Conservation (phyloP, 2,888 invertebrate species). For the Thelaira solivaga region DNA sequence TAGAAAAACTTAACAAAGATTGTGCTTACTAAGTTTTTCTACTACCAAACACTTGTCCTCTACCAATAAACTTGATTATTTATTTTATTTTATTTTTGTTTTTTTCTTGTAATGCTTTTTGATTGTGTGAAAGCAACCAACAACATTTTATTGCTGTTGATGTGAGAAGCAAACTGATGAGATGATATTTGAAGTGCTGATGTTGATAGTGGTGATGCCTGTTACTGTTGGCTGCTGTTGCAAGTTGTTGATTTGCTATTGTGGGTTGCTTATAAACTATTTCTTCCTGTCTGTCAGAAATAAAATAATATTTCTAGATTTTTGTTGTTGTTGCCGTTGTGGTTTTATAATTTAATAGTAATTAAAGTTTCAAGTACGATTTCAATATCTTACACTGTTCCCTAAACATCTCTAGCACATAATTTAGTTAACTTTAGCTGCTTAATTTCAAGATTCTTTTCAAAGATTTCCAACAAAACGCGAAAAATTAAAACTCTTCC, state of each 20-base stretch:
- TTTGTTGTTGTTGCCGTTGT: constrained; percentile 23
- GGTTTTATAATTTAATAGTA: constrained; percentile 59
- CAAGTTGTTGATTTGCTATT: constrained; percentile 43
- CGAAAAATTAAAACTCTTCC: background rate
- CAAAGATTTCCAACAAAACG: constrained; percentile 23
- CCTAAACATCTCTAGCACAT: background rate
- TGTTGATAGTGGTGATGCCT: background rate
- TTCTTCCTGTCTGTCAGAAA: constrained; percentile 28
- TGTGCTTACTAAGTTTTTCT: background rate
- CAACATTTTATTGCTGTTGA: constrained; percentile 40
- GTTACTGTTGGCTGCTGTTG: background rate
- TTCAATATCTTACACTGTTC: background rate
- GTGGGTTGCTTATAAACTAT: constrained; percentile 51
- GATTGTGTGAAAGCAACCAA: constrained; percentile 31
- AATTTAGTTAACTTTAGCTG: constrained; percentile 32
- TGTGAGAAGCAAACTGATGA: constrained; percentile 41
- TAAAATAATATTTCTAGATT: constrained; percentile 15
- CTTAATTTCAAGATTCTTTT: constrained; percentile 30
- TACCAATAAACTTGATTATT: constrained; percentile 26
- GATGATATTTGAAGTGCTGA: constrained; percentile 9
- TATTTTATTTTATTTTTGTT: background rate
- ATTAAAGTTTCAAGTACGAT: constrained; percentile 49
- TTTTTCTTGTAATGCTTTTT: constrained; percentile 6
- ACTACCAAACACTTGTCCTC: background rate
- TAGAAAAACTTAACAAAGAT: background rate